These are phyloP conservation scores for Yponomeuta cagnagella DNA, from an alignment of 2,888 invertebrate species.

Conservation along the genomic window DNA sequence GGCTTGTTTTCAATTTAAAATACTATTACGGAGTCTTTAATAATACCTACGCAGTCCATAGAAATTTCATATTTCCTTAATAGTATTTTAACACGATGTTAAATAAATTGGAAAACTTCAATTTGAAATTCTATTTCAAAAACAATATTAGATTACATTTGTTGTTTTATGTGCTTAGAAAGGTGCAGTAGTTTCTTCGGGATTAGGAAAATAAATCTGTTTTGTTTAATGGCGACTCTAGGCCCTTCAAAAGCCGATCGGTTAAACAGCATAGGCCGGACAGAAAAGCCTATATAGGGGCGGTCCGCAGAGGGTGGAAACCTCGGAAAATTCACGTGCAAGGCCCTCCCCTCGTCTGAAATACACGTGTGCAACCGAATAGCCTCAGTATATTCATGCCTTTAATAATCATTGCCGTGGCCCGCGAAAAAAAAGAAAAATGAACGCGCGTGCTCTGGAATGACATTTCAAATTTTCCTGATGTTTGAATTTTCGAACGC, in stretches of 20 bases:
- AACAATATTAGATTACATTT: not conserved
- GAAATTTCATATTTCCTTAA: not conserved
- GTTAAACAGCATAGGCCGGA: conserved; percentile 75
- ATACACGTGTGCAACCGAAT: conserved; percentile 69
- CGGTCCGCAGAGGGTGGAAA: conserved; percentile 75
- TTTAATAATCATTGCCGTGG: conserved; percentile 68
- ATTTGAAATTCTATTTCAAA: conserved; percentile 4
- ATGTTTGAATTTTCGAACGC: conserved; percentile 33
- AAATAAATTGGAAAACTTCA: conserved; percentile 2
- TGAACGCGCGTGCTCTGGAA: conserved; percentile 35
- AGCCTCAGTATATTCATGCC: conserved; percentile 65
- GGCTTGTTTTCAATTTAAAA: conserved; percentile 4
- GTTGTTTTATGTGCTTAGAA: not conserved
- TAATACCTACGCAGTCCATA: not conserved
- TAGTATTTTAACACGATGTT: conserved; percentile 3
- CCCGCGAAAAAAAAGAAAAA: conserved; percentile 55
- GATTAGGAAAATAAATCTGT: no score
- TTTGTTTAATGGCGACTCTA: conserved; percentile 40
- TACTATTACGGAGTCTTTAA: conserved; percentile 10
- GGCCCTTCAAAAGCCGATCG: conserved; percentile 52
- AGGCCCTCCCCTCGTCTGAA: conserved; percentile 58
- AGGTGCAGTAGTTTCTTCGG: no score
- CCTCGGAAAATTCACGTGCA: conserved; percentile 74
- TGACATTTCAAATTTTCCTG: conserved; percentile 44
- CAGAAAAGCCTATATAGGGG: conserved; percentile 75